These are phyloP conservation scores for Brachyhypopomus occidentalis DNA, from an alignment of 2,113 vertebrate genomes.

Conservation along the genomic window DNA sequence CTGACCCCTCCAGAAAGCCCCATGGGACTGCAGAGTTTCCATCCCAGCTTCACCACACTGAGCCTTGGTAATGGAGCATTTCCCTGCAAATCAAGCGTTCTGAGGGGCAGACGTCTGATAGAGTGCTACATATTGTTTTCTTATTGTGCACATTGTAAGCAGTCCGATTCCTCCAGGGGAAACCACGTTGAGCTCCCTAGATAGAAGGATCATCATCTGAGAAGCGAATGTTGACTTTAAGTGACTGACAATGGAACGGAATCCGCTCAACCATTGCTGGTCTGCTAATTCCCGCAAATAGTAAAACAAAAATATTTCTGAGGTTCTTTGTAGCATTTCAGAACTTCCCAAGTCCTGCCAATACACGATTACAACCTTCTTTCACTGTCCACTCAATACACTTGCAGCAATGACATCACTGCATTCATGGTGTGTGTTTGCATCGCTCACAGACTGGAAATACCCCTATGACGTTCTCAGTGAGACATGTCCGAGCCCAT, in stretches of 20 bases:
- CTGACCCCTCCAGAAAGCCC: constrained; percentile 50
- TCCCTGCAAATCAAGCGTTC: constrained; percentile 21
- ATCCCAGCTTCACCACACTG: constrained; percentile 15
- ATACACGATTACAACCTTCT: background rate
- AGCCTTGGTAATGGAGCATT: background rate
- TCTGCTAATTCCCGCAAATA: background rate
- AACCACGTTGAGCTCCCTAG: background rate
- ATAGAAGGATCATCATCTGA: background rate
- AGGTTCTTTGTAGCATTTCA: constrained; percentile 1
- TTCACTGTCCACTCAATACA: background rate
- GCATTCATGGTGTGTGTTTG: constrained; percentile 22
- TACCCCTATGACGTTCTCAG: background rate
- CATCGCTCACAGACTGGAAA: constrained; percentile 19
- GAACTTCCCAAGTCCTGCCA: background rate
- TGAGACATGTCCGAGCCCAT: constrained; percentile 19
- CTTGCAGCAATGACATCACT: constrained; percentile 13
- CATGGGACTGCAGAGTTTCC: constrained; percentile 51
- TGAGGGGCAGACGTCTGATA: background rate
- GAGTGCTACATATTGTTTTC: constrained; percentile 17
- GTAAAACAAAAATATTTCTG: background rate
- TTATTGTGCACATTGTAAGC: background rate
- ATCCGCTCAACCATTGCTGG: background rate
- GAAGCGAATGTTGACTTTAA: background rate
- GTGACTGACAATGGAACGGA: background rate
- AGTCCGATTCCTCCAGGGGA: constrained; percentile 2